A percentile compares a stretch with the other conserved stretches of the same genome.
phyloP scores from a whole-genome alignment of 2,113 vertebrate genomes.

The Shinisaurus crocodilurus region DNA sequence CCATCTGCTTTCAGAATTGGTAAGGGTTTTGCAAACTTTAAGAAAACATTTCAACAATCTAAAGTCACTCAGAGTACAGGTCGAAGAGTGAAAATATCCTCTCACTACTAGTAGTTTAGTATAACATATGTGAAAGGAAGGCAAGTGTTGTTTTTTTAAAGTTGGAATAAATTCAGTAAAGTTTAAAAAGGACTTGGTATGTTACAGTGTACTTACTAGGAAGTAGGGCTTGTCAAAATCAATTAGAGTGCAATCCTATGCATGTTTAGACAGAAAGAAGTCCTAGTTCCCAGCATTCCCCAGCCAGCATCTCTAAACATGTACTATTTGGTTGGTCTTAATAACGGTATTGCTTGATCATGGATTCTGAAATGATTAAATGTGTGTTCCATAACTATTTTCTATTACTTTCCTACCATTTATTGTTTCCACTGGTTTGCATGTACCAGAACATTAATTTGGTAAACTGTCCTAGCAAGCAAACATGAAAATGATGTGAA shows the following conservation, averaged over 20 bases:
- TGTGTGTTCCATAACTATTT: background rate
- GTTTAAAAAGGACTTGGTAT: background rate
- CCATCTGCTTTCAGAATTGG: background rate
- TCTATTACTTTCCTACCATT: background rate
- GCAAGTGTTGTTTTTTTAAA: background rate
- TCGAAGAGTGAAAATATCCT: background rate
- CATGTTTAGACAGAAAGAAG: too few species aligned
- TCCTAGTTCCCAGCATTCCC: too few species aligned
- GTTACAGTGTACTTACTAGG: background rate
- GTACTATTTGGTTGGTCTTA: background rate
- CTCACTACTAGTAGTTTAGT: background rate
- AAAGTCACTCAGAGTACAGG: background rate
- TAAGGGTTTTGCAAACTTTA: background rate
- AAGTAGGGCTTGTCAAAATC: background rate
- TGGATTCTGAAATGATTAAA: background rate
- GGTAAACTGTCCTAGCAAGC: background rate
- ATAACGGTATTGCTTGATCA: background rate
- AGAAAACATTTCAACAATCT: background rate
- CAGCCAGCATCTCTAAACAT: too few species aligned
- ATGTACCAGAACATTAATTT: background rate
- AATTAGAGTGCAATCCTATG: background rate
- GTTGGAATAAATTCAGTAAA: background rate
- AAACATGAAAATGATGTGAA: background rate
- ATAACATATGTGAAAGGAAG: background rate
- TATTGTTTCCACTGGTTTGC: background rate